Base-by-base conservation (phyloP, 2,888 invertebrate genomes). In the Drosophila atripex region DNA sequence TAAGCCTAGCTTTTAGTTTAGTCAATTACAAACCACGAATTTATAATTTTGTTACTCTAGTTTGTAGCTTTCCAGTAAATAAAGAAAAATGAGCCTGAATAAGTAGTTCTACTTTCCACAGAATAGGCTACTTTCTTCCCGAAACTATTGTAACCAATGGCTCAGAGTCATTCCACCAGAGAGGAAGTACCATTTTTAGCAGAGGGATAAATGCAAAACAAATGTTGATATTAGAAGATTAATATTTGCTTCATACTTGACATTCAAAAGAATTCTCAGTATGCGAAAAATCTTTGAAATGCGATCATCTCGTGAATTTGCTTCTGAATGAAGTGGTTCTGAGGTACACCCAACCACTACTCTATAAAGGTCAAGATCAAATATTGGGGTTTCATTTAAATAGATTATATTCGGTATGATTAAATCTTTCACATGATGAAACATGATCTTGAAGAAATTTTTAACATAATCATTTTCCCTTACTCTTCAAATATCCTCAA, bases 41-140 rank as follows among this genome's bases (percentile, higher is more conserved):
- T 60, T 61, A 60, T 61, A 57, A 57, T 47, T 56, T 71, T 73
- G 58, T 75, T 78, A 58, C 38, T 58, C 38, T 69, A 75, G 76
- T 73, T 61, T 56, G 57, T 60, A 60, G 57, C 60, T 35, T 9
- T 35, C 25, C 14, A 57, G 23, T 30, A 51, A 64, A 64, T 60
- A 51, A 57, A 51, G 11, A 45, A 47, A 46, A 45, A 60, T 23
- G 14, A 18, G 30, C 46, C 28, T n/a, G 14, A 7, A 14, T 2
- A 7, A 2, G n/a, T 8, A n/a, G 7, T 3, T 39, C 3, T 28
- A 28, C 12, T 35, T 12, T n/a, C 35, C 3, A 9, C 30, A 2
- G 28, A 8, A 1, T 28, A 9, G 28, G 12, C 12, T 5, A 32
- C 11, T 5, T 32, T 32, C n/a, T 32, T n/a, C 5, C 32, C 12